Base-by-base conservation (phyloP, 2,888 invertebrate species). In the Lasioglossum vierecki region DNA sequence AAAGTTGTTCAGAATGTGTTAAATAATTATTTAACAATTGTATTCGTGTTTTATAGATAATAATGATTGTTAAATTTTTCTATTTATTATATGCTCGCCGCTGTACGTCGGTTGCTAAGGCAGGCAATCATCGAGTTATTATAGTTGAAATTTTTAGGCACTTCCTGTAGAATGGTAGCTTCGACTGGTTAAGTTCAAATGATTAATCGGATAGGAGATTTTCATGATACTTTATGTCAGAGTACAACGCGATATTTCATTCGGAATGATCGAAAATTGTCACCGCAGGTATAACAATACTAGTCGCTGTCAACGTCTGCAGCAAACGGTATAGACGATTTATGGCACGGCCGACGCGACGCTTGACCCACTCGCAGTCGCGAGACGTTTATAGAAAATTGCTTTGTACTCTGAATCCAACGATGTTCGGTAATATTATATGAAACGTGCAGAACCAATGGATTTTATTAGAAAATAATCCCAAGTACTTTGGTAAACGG, bases 281-380 rank as follows among this genome's bases (percentile, higher is more conserved):
- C 57, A 57, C n/a, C 57, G n/a, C 9, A 57, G n/a, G n/a, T 57
- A n/a, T 57, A 57, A 57, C 57, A n/a, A 57, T 57, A 57, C 57
- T 57, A 57, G n/a, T 22, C 9, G n/a, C 22, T 9, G 57, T 53
- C 53, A 53, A 9, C 57, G 57, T 57, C 9, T 57, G n/a, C n/a
- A n/a, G 57, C n/a, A 57, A 22, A 57, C n/a, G n/a, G 57, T 22
- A 57, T 57, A 57, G n/a, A 9, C 57, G 57, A 57, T 57, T 57
- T 57, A 57, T 57, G 57, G n/a, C 57, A 57, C 57, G 22, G n/a
- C 57, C 53, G 53, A 53, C 22, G 18, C 22, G 22, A 49, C 22
- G 57, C 57, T 57, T 57, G 53, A 53, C 53, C 53, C 22, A 53
- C 53, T 53, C 53, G 53, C 53, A 8, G 53, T 5, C 53, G 53